Conservation (phyloP, 2,113 vertebrate genomes). For the Grus americana region DNA sequence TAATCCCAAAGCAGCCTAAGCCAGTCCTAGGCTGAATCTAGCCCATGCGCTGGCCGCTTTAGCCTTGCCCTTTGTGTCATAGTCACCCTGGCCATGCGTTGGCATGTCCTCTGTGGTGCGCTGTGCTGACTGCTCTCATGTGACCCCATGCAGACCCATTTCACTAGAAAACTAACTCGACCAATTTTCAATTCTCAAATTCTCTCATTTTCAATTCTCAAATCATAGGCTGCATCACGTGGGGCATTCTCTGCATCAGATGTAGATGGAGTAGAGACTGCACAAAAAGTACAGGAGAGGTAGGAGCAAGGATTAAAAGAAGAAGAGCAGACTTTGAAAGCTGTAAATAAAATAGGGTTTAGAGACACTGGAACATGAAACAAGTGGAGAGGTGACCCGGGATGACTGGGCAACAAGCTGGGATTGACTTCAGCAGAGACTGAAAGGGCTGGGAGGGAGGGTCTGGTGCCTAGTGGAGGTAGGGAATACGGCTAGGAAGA, state of each 20-base stretch:
- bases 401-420: not conserved
- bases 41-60: not conserved
- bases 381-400: not conserved
- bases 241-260: not conserved
- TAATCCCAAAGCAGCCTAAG: not conserved
- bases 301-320: not conserved
- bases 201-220: not conserved
- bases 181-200: not conserved
- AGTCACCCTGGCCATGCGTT: not conserved
- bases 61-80: not conserved
- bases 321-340: not conserved
- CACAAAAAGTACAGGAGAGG: not conserved
- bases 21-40: not conserved
- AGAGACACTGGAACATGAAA: not conserved
- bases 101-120: fast-evolving
- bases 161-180: not conserved
- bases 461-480: not conserved
- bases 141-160: not conserved
- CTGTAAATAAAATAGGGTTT: not conserved
- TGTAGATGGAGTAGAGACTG: not conserved
- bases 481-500: not conserved
- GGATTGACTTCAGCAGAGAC: not conserved
- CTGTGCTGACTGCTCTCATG: not conserved
- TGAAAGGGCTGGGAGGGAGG: not conserved
- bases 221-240: not conserved